Evolutionary conservation across 2,797 vertebrate genomes (phyloP).

Genomic region (Danio kyathit): DNA sequence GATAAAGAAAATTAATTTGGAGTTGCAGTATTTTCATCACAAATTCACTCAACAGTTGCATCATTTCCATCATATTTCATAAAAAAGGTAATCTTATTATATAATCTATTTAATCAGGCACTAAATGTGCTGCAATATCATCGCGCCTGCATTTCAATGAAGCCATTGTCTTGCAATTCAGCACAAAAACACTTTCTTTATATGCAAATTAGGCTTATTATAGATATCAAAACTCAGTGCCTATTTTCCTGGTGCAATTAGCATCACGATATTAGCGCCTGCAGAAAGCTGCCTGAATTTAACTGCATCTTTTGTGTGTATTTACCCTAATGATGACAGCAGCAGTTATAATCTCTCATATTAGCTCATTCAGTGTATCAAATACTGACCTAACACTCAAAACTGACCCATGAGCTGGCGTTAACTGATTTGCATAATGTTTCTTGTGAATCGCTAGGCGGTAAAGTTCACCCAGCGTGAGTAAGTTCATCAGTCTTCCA

Average conservation of each 20-base stretch:
- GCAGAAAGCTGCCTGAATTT: neutral
- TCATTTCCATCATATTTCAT: neutral
- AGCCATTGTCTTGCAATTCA: slow-evolving; percentile 10
- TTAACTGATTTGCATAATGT: neutral
- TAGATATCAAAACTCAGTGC: slow-evolving; percentile 13
- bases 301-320: neutral
- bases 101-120: neutral
- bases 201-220: slow-evolving; percentile 28
- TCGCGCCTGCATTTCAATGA: neutral
- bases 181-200: slow-evolving; percentile 2
- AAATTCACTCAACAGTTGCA: neutral
- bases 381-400: neutral
- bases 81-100: neutral
- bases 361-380: neutral
- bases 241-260: slow-evolving; percentile 2
- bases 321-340: neutral
- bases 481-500: neutral
- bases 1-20: too few relatives aligned
- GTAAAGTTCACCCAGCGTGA: neutral
- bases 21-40: neutral
- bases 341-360: neutral
- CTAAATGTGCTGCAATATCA: neutral
- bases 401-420: neutral
- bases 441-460: neutral
- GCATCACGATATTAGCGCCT: neutral